Evolutionary conservation across 2,888 invertebrate genomes (phyloP), one percentile per base, ranked within the genome.

Genomic region (Elegia similella): DNA sequence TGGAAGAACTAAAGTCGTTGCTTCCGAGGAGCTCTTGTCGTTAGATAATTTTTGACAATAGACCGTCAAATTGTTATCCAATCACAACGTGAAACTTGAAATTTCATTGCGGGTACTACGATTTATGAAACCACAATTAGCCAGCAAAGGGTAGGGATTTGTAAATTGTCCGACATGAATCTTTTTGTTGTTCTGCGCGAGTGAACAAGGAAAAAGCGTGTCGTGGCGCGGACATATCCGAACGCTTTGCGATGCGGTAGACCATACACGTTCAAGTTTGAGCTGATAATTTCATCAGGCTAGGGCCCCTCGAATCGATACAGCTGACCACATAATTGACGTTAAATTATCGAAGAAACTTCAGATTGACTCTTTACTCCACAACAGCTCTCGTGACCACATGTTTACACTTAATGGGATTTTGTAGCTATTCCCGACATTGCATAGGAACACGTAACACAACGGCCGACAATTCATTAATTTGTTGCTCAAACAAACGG

Each of bases 401-500:
- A 32, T 43, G 42, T 48, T 56, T 54, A 56, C 42, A 56, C 43
- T 46, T 30, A 38, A 55, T 34, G 38, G 55, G 38, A 42, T 56
- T 56, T 32, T 43, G 15, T 43, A 55, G 56, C 47, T 55, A 58
- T 55, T 59, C 23, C 23, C 23, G 5, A 23, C 23, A 23, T 23
- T 23, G 23, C n/a, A 23, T 3, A 23, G 23, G 23, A 5, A 23
- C 23, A 79, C 64, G 69, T 76, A 76, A 78, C 68, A 79, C 70
- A 65, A 72, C 75, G 69, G 72, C 66, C 77, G 76, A 90, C 88
- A 88, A 88, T 87, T 83, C 86, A 86, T 88, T 88, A 88, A 88
- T 81, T 86, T 80, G 82, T 84, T 83, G 82, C 70, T 67, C 77
- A 84, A 88, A 88, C 78, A 84, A 68, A 69, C 75, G 78, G 69